Conservation (phyloP, 2,888 invertebrate genomes). For the Rapana venosa region DNA sequence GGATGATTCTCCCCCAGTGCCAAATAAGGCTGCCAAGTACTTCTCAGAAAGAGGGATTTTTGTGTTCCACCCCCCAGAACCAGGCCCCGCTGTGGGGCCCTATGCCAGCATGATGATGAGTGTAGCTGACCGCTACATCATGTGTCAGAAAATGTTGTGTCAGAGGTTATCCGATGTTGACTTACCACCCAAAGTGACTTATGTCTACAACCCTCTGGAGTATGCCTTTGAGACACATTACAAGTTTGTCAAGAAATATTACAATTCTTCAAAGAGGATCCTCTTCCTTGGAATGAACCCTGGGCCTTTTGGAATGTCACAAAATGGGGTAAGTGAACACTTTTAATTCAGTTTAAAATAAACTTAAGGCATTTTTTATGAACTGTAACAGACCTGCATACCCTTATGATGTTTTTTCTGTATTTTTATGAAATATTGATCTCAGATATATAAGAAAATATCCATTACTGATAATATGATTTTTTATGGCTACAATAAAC, state of each 20-base stretch:
- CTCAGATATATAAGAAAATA: too few relatives aligned
- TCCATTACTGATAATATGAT: too few relatives aligned
- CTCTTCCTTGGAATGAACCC: constrained; percentile 96
- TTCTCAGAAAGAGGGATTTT: constrained; percentile 44
- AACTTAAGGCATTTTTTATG: too few relatives aligned
- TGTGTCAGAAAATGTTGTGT: constrained; percentile 69
- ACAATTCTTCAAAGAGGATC: constrained; percentile 83
- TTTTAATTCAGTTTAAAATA: too few relatives aligned
- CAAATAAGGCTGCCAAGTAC: constrained; percentile 40
- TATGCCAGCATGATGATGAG: constrained; percentile 40
- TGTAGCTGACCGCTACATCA: constrained; percentile 60
- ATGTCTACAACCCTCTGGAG: constrained; percentile 90
- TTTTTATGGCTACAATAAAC: too few relatives aligned
- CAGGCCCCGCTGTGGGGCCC: constrained; percentile 34
- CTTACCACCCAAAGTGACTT: constrained; percentile 82
- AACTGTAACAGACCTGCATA: too few relatives aligned
- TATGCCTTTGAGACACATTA: constrained; percentile 90
- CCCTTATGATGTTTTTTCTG: too few relatives aligned
- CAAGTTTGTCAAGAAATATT: constrained; percentile 86
- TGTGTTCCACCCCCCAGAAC: constrained; percentile 40
- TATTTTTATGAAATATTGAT: too few relatives aligned
- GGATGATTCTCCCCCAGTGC: constrained; percentile 39
- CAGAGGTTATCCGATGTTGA: constrained; percentile 79
- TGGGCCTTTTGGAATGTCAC: constrained; percentile 97
- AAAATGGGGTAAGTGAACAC: constrained; percentile 87